phyloP scores from a whole-genome alignment of 2,888 invertebrate species.

The Deilephila elpenor region DNA sequence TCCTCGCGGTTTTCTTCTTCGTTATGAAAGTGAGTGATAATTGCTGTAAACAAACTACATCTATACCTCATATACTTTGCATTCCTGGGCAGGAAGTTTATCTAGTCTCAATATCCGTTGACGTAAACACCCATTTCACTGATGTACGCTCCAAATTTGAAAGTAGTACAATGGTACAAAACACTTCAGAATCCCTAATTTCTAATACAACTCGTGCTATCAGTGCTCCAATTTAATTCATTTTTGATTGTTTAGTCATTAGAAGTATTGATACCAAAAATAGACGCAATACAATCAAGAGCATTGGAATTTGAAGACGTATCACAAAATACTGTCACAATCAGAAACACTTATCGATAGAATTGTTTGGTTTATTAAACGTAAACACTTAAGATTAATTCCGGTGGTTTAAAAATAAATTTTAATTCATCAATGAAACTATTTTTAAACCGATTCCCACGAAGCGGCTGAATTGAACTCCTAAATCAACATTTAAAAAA shows the following conservation, averaged over 20 bases:
- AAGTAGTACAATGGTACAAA: neutral
- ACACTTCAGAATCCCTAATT: neutral
- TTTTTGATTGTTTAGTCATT: conserved; percentile 15
- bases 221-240: neutral
- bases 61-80: no score
- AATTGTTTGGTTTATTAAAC: neutral
- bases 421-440: no score
- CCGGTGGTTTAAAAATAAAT: no score
- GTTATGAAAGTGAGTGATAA: no score
- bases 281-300: neutral
- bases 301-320: neutral
- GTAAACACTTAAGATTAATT: no score
- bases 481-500: neutral
- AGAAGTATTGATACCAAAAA: neutral
- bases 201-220: conserved; percentile 1
- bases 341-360: neutral
- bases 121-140: neutral
- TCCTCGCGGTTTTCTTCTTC: no score
- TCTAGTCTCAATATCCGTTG: neutral
- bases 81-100: neutral
- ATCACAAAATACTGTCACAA: neutral
- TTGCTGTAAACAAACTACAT: no score
- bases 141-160: neutral
- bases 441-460: neutral
- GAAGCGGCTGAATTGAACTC: neutral